Conservation (phyloP, 92 coral and sea anemone species). For the Parazoanthus atlanticus region DNA sequence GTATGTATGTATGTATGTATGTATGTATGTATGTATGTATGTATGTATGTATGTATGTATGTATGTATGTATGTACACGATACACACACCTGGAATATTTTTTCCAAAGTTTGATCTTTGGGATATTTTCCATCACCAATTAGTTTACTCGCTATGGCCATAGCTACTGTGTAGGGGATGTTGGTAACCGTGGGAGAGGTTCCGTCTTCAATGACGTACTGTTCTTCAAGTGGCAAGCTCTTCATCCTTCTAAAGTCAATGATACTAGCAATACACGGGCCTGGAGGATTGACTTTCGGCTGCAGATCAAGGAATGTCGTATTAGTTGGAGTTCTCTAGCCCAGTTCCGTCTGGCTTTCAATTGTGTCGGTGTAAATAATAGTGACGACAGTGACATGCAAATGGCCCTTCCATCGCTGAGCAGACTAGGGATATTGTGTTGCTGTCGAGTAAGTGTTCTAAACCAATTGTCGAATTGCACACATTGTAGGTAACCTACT, state of each 20-base stretch:
- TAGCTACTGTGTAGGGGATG: slow-evolving; percentile 41
- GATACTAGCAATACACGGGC: slow-evolving; percentile 63
- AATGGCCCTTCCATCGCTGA: no score
- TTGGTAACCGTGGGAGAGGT: slow-evolving; percentile 51
- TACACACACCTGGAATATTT: slow-evolving; percentile 33
- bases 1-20: no score
- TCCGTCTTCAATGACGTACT: slow-evolving; percentile 63
- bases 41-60: no score
- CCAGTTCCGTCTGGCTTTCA: not conserved
- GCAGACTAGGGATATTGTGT: no score
- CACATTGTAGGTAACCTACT: no score
- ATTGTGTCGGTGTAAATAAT: no score
- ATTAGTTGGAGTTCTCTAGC: not conserved
- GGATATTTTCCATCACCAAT: slow-evolving; percentile 38
- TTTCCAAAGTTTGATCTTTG: slow-evolving; percentile 35
- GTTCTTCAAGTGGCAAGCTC: slow-evolving; percentile 26
- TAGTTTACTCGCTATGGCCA: slow-evolving; percentile 49
- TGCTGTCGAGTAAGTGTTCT: no score
- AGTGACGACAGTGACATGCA: no score
- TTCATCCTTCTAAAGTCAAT: slow-evolving; percentile 56
- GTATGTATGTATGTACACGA: not conserved
- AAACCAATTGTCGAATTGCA: no score
- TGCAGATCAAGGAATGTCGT: not conserved
- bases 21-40: no score
- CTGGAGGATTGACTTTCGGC: slow-evolving; percentile 49